Base-by-base conservation (phyloP, 2,113 vertebrate species). In the Sebastes fasciatus region DNA sequence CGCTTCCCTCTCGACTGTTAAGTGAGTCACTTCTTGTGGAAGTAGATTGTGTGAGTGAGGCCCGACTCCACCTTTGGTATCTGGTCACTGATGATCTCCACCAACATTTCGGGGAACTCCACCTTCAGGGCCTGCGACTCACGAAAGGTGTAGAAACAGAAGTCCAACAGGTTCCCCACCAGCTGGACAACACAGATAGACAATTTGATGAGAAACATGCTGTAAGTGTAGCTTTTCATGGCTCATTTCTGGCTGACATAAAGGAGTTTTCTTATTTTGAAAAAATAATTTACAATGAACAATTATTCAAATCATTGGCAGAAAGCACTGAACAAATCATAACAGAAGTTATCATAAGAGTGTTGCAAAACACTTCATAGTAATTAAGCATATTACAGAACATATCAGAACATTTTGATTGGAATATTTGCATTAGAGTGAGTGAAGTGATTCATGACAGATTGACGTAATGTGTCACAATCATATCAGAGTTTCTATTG, bases 71-170 rank as follows among this genome's bases (percentile, higher is more conserved):
- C 98, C 96, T 99, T 99, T 91, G 98, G 98, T 97, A 99, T 96
- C 96, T 99, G 98, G 95, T 99, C 98, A 66, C 97, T 99, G 95
- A 99, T 99, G 94, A 99, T 99, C 95, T 99, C 98, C 94, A 99
- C 98, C 95, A 99, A 95, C 98, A 99, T 99, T 52, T 99, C 98
- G 0, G 98, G 98, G 93, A 99, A 99, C 95, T 99, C 98, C 91
- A 99, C 98, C 93, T 99, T 99, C 92, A 99, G 95, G 77, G 97
- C 97, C 94, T 98, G 97, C 77, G 98, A 99, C 95, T 99, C 98
- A n/a, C 98, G 97, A 95, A 99, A 99, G 90, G 98, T 99, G 90
- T 99, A 99, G 96, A 99, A 99, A 94, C 98, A 99, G 92, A 99
- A 99, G 92, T 99, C 98, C 94, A 99, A 68, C 87, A 99, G 93